Evolutionary conservation across 1,140 invertebrate species (phyloP), one percentile per base, ranked within the genome.

Genomic region (Hyles vespertilio): DNA sequence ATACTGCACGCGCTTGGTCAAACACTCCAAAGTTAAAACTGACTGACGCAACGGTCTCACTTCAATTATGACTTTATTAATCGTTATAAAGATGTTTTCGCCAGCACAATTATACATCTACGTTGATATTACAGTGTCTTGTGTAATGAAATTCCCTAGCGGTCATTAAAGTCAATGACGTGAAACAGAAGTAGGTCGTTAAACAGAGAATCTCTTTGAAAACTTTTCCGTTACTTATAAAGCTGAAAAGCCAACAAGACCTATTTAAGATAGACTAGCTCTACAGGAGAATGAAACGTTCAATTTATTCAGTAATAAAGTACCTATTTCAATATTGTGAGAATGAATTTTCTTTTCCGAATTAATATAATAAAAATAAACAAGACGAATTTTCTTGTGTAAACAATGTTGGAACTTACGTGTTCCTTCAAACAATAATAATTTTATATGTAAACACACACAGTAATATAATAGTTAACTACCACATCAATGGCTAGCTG

Each of bases 151-250:
- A 79, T 73, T 72, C 74, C 50, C 60, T 49, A 32, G 52, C 44
- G 51, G 50, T 69, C 67, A 69, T 82, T 77, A 80, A 83, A 83
- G 12, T 70, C 70, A 82, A 75, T 74, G 79, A 67, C 65, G 69
- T 65, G 73, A 63, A 74, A 70, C 60, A 65, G 66, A 67, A 72
- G 65, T 40, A 40, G 56, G 59, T 66, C 60, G 70, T 73, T 74
- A 70, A 70, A 57, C 69, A 61, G 48, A 11, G 48, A 57, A 63
- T 55, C 56, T 61, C 61, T 65, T 59, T 65, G 33, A 63, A 75
- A 67, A 80, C 59, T 77, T 79, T 79, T 80, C 75, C 77, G 71
- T 81, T 70, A 65, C 45, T 33, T 46, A 62, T 59, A 44, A 46
- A 9, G 32, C 48, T 32, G 2, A 44, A 10, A 50, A 40, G 6